Evolutionary conservation across 2,888 invertebrate species (phyloP).

Genomic region (Scrobipalpa costella): DNA sequence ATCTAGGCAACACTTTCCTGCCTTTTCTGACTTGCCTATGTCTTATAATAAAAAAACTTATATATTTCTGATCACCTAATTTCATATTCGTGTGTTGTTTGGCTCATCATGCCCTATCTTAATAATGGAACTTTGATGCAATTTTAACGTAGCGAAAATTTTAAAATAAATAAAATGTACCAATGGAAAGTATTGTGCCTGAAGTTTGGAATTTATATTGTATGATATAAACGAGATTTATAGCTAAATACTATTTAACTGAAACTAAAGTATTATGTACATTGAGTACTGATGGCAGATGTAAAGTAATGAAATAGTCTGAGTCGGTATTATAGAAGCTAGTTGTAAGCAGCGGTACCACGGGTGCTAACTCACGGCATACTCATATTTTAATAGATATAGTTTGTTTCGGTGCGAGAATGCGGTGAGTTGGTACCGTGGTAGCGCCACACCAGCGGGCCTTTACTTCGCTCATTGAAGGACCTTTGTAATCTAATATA

Average conservation of each 20-base stretch:
- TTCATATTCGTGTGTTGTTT: not conserved
- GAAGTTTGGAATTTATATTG: constrained; percentile 34
- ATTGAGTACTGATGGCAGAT: constrained; percentile 16
- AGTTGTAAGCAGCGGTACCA: constrained; percentile 10
- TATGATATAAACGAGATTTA: not conserved
- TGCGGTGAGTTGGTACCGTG: not conserved
- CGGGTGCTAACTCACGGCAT: not conserved
- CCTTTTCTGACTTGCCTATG: not conserved
- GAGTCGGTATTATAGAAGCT: constrained; percentile 22
- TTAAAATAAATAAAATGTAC: constrained; percentile 20
- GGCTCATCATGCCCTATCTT: not conserved
- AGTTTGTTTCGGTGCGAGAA: not conserved
- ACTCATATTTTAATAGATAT: not conserved
- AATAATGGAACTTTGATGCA: not conserved
- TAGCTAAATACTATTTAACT: constrained; percentile 1
- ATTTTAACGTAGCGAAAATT: not conserved
- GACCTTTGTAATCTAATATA: constrained; percentile 4
- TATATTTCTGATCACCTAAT: no score
- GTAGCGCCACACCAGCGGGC: constrained; percentile 6
- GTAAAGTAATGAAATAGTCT: constrained; percentile 14
- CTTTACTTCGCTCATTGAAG: not conserved
- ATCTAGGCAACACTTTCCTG: not conserved
- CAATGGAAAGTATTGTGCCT: constrained; percentile 39
- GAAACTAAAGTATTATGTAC: constrained; percentile 22
- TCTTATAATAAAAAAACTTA: no score